A percentile compares a stretch with the other conserved stretches of the same genome.
Conservation (phyloP, 1,140 invertebrate species). For the Oryctes rhinoceros region DNA sequence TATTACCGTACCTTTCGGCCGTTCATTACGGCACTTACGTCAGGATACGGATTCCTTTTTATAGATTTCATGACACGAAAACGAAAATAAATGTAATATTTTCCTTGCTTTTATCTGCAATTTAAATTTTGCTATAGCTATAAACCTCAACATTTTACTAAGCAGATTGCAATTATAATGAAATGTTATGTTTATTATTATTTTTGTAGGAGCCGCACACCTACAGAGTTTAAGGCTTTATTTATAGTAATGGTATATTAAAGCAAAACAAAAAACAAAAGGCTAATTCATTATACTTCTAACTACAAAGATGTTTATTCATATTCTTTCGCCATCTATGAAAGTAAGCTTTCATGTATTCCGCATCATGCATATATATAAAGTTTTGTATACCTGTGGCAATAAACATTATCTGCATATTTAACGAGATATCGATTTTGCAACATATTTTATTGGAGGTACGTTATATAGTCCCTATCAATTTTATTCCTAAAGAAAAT, state of each 20-base stretch:
- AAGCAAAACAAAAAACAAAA: neutral
- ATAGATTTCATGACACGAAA: too few relatives aligned
- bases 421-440: neutral
- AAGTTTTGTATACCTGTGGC: neutral
- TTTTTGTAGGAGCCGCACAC: neutral
- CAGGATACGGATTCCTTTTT: too few relatives aligned
- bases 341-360: neutral
- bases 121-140: neutral
- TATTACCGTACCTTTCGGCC: too few relatives aligned
- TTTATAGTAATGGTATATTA: neutral
- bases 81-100: too few relatives aligned
- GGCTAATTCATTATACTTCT: neutral
- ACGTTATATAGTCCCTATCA: neutral
- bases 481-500: neutral
- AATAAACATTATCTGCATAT: conserved; percentile 1
- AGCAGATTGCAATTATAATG: neutral
- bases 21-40: too few relatives aligned
- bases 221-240: neutral
- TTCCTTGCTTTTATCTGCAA: too few relatives aligned
- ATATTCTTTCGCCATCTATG: neutral
- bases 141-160: neutral
- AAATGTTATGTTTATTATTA: neutral
- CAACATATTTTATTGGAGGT: neutral
- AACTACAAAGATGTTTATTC: neutral
- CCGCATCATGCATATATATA: neutral